Percentiles rank a stretch among this genome's conserved stretches.
Conservation (phyloP, 2,888 invertebrate genomes). For the Leptopilina drosophilae region DNA sequence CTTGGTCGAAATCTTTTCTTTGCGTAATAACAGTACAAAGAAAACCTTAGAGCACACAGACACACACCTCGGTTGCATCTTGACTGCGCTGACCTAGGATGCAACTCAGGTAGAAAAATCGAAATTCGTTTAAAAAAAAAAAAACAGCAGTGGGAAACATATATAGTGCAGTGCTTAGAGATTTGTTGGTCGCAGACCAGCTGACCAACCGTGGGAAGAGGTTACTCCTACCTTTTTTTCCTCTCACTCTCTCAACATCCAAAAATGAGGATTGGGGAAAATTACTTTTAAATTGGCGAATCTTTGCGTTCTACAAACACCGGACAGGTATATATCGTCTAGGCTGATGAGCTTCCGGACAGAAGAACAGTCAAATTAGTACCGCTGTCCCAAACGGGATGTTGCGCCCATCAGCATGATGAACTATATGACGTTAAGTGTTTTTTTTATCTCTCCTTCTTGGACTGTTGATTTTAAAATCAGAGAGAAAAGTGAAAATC, state of each 20-base stretch:
- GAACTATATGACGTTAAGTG: constrained; percentile 25
- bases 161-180: constrained; percentile 32
- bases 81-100: constrained; percentile 61
- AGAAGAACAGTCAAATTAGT: constrained; percentile 31
- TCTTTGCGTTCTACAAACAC: constrained; percentile 56
- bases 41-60: constrained; percentile 52
- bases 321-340: constrained; percentile 59
- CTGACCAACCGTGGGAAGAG: constrained; percentile 76
- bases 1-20: constrained; percentile 49
- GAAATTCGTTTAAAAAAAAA: constrained; percentile 67
- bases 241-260: too few relatives aligned
- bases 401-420: neutral
- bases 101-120: constrained; percentile 71
- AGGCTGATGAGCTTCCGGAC: constrained; percentile 49
- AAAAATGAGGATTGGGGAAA: constrained; percentile 63
- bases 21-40: constrained; percentile 70
- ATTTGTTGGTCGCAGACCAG: constrained; percentile 71
- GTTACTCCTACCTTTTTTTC: constrained; percentile 53
- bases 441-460: neutral
- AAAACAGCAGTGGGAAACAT: constrained; percentile 45
- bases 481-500: constrained; percentile 17
- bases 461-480: constrained; percentile 23
- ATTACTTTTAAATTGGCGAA: constrained; percentile 74
- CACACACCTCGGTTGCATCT: constrained; percentile 59
- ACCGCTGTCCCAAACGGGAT: constrained; percentile 40